Conservation (phyloP, 2,888 invertebrate genomes). For the Prosopocoilus inquinatus region DNA sequence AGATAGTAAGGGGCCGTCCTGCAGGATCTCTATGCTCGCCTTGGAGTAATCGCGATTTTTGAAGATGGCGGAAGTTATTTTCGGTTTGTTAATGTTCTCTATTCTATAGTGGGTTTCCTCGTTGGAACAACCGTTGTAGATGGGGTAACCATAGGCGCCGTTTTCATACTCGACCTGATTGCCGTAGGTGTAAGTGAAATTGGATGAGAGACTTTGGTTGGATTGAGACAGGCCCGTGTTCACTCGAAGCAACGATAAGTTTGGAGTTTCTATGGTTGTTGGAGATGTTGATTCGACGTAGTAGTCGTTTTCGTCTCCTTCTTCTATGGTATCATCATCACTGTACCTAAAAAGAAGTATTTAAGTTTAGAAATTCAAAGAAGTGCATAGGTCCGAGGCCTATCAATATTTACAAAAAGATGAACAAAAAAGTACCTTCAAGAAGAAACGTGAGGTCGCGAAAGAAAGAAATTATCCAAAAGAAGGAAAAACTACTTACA, state of each 20-base stretch:
- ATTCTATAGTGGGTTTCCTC: constrained; percentile 45
- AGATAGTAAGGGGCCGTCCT: constrained; percentile 54
- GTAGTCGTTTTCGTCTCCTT: constrained; percentile 40
- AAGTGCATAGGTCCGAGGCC: background rate
- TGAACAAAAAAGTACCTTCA: no score
- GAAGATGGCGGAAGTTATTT: constrained; percentile 69
- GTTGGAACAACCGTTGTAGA: constrained; percentile 60
- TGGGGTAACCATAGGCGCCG: constrained; percentile 69
- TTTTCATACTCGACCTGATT: constrained; percentile 76
- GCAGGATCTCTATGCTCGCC: constrained; percentile 55
- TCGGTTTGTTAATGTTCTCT: constrained; percentile 54
- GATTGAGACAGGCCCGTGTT: constrained; percentile 82
- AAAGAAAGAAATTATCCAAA: no score
- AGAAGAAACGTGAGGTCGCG: no score
- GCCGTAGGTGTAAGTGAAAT: constrained; percentile 75
- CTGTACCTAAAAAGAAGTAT: constrained; percentile 38
- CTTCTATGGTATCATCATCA: constrained; percentile 43
- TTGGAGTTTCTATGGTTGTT: constrained; percentile 38
- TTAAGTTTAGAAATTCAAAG: background rate
- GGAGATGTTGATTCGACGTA: constrained; percentile 43
- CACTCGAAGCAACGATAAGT: constrained; percentile 52
- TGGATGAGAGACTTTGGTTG: constrained; percentile 72
- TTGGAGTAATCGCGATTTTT: constrained; percentile 57
- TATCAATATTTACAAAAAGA: background rate
- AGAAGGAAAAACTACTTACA: no score